Percentiles rank a stretch among this genome's conserved stretches.
These are phyloP conservation scores for Troides helena DNA, from an alignment of 2,888 invertebrate species.

Conservation along the genomic window DNA sequence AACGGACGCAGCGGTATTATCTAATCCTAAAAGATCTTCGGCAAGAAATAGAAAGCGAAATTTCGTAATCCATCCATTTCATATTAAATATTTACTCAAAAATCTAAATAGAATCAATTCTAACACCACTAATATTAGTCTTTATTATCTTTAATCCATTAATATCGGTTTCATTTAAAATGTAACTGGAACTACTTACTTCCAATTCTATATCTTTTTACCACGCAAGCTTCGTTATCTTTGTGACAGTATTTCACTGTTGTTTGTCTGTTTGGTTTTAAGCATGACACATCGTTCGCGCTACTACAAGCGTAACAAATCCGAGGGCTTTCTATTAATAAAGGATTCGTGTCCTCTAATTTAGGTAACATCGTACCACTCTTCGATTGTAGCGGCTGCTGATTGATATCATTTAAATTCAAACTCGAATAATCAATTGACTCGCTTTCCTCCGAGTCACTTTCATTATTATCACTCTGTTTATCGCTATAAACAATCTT, in stretches of 20 bases:
- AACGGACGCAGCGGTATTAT: too few species aligned
- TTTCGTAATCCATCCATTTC: too few species aligned
- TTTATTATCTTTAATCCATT: not conserved
- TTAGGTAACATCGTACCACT: constrained; percentile 42
- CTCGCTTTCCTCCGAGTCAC: not conserved
- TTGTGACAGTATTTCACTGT: constrained; percentile 62
- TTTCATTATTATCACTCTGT: not conserved
- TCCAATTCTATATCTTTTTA: constrained; percentile 49
- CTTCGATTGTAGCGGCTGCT: constrained; percentile 40
- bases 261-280: constrained; percentile 53
- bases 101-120: too few species aligned
- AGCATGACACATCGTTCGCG: constrained; percentile 53
- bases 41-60: too few species aligned
- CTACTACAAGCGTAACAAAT: constrained; percentile 66
- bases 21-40: too few species aligned
- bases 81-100: too few species aligned
- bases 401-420: not conserved
- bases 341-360: constrained; percentile 37
- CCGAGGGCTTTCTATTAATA: constrained; percentile 45
- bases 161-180: not conserved
- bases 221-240: constrained; percentile 55
- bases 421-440: not conserved
- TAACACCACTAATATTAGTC: not conserved
- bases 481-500: not conserved
- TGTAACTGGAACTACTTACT: constrained; percentile 42